Evolutionary conservation across 2,888 invertebrate genomes (phyloP).

Genomic region (Trissonchulus sp.): DNA sequence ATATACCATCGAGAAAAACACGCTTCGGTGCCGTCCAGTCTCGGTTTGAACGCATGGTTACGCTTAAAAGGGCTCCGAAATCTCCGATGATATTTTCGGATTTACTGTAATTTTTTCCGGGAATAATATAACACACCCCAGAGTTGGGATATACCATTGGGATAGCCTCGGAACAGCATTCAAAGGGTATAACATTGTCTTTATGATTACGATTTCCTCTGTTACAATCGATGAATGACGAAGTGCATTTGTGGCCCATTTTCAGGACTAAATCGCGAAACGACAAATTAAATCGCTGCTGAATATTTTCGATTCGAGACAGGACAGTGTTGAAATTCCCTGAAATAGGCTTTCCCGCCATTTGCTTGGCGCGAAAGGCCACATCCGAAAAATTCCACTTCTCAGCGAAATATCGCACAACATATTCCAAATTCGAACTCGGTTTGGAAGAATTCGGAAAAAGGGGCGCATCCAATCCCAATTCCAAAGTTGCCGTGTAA

Average conservation of each 20-base stretch:
- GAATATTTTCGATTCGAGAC: neutral
- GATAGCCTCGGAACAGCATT: neutral
- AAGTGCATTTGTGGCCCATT: neutral
- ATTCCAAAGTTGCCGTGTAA: neutral
- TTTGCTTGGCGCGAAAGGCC: neutral
- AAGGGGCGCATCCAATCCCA: neutral
- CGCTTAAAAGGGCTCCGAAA: neutral
- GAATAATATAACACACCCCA: neutral
- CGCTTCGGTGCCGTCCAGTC: neutral
- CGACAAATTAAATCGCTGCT: neutral
- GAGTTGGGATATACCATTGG: neutral
- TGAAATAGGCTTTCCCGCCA: neutral
- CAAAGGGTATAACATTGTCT: neutral
- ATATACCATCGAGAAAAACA: neutral
- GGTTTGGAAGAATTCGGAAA: no score
- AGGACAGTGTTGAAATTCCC: neutral
- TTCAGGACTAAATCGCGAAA: neutral
- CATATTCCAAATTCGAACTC: no score
- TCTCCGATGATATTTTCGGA: neutral
- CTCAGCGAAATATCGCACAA: neutral
- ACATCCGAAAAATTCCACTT: neutral
- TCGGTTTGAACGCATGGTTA: neutral
- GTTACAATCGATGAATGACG: neutral
- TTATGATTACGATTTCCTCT: neutral
- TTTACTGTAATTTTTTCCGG: neutral